These are phyloP conservation scores for Drosophila mettleri DNA, from an alignment of 2,888 invertebrate species.

Conservation along the genomic window DNA sequence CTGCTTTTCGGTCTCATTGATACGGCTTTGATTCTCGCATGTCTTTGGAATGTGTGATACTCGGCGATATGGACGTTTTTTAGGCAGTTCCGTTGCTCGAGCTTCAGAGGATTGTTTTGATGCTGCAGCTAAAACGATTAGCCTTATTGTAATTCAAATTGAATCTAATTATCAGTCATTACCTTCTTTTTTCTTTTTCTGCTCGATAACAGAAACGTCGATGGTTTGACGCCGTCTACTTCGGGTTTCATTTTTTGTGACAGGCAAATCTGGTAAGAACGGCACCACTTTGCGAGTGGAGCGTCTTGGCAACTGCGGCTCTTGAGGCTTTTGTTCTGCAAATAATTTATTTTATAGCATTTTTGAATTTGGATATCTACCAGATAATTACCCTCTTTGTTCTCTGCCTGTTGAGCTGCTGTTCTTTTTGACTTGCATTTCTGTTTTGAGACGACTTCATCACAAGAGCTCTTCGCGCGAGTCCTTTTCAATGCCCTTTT, in stretches of 20 bases:
- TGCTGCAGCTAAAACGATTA: neutral
- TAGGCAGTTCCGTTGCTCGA: neutral
- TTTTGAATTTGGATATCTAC: neutral
- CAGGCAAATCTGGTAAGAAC: neutral
- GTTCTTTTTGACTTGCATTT: too few species aligned
- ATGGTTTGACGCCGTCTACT: neutral
- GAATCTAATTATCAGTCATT: neutral
- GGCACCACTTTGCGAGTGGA: too few species aligned
- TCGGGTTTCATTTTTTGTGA: too few species aligned
- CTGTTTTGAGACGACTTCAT: neutral
- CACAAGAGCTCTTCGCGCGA: neutral
- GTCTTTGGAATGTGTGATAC: neutral
- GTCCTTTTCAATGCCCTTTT: neutral
- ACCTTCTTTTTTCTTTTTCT: neutral
- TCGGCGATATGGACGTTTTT: neutral
- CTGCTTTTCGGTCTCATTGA: neutral
- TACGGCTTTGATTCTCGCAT: neutral
- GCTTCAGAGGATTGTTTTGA: neutral
- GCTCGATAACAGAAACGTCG: neutral
- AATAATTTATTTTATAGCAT: too few species aligned
- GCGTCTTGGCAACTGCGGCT: neutral
- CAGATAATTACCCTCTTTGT: neutral
- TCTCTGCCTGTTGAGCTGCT: too few species aligned
- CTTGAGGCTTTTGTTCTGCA: neutral
- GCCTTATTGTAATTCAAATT: too few species aligned